Evolutionary conservation across 2,888 invertebrate species (phyloP).

Genomic region (Hedychridium roseum): DNA sequence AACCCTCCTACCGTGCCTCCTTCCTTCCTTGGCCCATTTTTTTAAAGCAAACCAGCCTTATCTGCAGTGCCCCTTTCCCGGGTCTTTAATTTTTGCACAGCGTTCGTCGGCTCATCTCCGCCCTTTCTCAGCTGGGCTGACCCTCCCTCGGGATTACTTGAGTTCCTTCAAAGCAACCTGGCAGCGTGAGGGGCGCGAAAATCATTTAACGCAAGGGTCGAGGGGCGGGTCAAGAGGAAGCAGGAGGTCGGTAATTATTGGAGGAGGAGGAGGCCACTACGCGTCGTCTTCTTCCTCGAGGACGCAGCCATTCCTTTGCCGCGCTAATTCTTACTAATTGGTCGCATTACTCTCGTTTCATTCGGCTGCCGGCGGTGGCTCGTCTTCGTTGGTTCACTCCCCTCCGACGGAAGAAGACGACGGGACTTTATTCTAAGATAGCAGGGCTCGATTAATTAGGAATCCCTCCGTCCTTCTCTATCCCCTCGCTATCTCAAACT

Average conservation of each 20-base stretch:
- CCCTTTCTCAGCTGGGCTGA: slow-evolving; percentile 13
- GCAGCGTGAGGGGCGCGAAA: slow-evolving; percentile 16
- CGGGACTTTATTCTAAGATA: slow-evolving; percentile 1
- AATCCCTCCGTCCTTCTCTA: neutral
- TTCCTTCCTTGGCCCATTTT: neutral
- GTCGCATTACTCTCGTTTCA: slow-evolving; percentile 39
- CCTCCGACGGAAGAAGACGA: slow-evolving; percentile 5
- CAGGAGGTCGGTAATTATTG: slow-evolving; percentile 32
- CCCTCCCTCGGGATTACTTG: slow-evolving; percentile 36
- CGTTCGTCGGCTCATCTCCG: neutral
- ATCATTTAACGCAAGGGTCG: slow-evolving; percentile 30
- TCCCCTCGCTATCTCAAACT: neutral
- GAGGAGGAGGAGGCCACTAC: too few relatives aligned
- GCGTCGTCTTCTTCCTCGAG: too few relatives aligned
- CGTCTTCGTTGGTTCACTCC: slow-evolving; percentile 5
- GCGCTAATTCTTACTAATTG: slow-evolving; percentile 47
- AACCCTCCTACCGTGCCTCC: neutral
- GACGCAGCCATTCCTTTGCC: neutral
- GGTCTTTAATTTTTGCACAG: neutral
- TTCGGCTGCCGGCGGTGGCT: slow-evolving; percentile 23
- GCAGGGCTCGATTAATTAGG: slow-evolving; percentile 1
- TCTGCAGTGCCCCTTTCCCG: too few relatives aligned
- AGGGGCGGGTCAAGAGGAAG: neutral
- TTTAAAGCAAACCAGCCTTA: slow-evolving; percentile 3
- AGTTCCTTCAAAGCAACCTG: slow-evolving; percentile 10